Evolutionary conservation across 2,797 vertebrate species (phyloP).

Genomic region (Cercopithecus hamlyni): DNA sequence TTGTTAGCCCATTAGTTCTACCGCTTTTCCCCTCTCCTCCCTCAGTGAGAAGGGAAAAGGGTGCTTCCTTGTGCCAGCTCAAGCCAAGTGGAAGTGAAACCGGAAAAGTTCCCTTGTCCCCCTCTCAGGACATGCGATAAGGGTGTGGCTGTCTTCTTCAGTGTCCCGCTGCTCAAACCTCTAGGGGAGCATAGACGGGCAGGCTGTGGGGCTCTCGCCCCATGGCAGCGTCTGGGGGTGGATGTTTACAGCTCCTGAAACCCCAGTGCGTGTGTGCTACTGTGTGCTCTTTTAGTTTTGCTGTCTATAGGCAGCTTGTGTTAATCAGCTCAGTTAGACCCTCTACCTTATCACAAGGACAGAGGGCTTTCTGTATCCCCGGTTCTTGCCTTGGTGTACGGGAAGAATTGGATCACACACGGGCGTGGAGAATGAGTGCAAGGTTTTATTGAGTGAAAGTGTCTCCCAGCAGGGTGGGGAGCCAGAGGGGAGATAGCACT

Average conservation of each 20-base stretch:
- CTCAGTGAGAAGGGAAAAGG: background rate
- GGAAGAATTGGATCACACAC: background rate
- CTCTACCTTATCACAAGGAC: background rate
- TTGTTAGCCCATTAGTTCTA: background rate
- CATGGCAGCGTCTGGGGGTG: background rate
- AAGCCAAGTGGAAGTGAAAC: background rate
- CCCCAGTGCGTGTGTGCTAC: background rate
- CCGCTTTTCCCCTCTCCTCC: background rate
- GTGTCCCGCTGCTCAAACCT: background rate
- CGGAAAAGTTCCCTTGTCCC: background rate
- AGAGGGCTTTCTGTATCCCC: background rate
- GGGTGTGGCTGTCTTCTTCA: too few relatives aligned
- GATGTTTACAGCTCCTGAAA: background rate
- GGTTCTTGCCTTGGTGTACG: background rate
- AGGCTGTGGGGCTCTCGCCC: too few relatives aligned
- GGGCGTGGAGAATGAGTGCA: background rate
- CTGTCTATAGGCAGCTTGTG: background rate
- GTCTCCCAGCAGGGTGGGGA: too few relatives aligned
- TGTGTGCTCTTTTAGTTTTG: too few relatives aligned
- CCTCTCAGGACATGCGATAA: background rate
- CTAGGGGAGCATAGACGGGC: too few relatives aligned
- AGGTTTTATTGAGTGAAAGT: background rate
- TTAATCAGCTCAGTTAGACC: background rate
- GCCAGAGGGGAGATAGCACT: background rate
- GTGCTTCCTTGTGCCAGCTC: background rate